phyloP scores from a whole-genome alignment of 2,888 invertebrate species.

The Bhutanitis thaidina region DNA sequence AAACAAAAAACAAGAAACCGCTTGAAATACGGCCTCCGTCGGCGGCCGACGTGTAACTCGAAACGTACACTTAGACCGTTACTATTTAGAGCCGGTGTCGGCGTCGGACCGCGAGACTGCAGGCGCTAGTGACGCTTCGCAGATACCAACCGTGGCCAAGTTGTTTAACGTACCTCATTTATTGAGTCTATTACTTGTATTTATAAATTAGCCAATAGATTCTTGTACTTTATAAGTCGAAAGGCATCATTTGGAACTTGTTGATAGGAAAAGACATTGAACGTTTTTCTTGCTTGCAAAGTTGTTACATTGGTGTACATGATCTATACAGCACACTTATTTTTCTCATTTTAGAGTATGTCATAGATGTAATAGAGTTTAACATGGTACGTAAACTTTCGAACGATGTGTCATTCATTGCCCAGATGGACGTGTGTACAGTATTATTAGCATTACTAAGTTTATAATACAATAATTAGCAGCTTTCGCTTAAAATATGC shows the following conservation, averaged over 20 bases:
- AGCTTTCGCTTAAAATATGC: slow-evolving; percentile 33
- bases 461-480: slow-evolving; percentile 40
- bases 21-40: slow-evolving; percentile 9
- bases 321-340: too few relatives aligned
- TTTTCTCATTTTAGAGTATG: slow-evolving; percentile 26
- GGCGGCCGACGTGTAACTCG: not conserved
- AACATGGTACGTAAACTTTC: slow-evolving; percentile 19
- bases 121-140: slow-evolving; percentile 8
- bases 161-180: slow-evolving; percentile 78
- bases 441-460: slow-evolving; percentile 79
- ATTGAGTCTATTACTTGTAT: slow-evolving; percentile 52
- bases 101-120: not conserved
- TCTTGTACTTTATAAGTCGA: slow-evolving; percentile 33
- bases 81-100: slow-evolving; percentile 30
- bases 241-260: not conserved
- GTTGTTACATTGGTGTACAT: slow-evolving; percentile 28
- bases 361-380: slow-evolving; percentile 12
- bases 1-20: too few relatives aligned
- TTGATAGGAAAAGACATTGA: not conserved
- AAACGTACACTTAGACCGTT: slow-evolving; percentile 14
- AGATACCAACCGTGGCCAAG: too few relatives aligned
- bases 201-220: slow-evolving; percentile 48
- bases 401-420: slow-evolving; percentile 36
- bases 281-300: slow-evolving; percentile 68
- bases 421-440: slow-evolving; percentile 70